A percentile compares a stretch with the other conserved stretches of the same genome.
phyloP scores from a whole-genome alignment of 2,888 invertebrate genomes.

The Aspidiotus rigidus region DNA sequence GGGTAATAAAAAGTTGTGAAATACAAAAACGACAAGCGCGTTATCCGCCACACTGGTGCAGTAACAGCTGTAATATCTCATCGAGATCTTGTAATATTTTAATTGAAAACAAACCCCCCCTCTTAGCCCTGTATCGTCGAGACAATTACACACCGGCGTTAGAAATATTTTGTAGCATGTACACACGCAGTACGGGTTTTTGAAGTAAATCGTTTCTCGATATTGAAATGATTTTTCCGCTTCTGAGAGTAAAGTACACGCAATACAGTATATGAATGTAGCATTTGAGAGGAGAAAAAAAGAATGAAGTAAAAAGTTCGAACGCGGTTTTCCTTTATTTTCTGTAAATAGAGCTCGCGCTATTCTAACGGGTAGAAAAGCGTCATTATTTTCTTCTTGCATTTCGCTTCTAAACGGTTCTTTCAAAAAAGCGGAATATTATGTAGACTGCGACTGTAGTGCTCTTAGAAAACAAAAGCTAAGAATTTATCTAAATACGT shows the following conservation, averaged over 20 bases:
- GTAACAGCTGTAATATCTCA: conserved; percentile 4
- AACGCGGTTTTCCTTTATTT: not conserved
- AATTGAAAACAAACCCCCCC: not conserved
- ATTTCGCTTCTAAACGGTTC: not conserved
- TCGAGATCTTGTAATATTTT: conserved; percentile 4
- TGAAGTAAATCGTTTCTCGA: no score
- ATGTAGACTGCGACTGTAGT: not conserved
- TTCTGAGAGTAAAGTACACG: no score
- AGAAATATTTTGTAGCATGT: no score
- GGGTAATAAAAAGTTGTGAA: conserved; percentile 2
- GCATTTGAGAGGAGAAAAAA: not conserved
- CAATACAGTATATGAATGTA: no score
- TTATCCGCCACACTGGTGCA: not conserved
- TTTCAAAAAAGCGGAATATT: not conserved
- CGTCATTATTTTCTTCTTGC: not conserved
- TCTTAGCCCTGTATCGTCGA: no score
- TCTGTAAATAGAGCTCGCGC: not conserved
- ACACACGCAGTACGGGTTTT: no score
- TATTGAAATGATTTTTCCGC: no score
- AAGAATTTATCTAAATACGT: conserved; percentile 4
- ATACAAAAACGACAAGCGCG: not conserved
- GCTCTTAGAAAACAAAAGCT: not conserved
- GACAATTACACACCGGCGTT: no score
- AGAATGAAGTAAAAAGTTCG: not conserved
- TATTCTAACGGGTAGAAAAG: conserved; percentile 1